These are phyloP conservation scores for Drosophila gaucha DNA, from an alignment of 2,888 invertebrate species.

Conservation along the genomic window DNA sequence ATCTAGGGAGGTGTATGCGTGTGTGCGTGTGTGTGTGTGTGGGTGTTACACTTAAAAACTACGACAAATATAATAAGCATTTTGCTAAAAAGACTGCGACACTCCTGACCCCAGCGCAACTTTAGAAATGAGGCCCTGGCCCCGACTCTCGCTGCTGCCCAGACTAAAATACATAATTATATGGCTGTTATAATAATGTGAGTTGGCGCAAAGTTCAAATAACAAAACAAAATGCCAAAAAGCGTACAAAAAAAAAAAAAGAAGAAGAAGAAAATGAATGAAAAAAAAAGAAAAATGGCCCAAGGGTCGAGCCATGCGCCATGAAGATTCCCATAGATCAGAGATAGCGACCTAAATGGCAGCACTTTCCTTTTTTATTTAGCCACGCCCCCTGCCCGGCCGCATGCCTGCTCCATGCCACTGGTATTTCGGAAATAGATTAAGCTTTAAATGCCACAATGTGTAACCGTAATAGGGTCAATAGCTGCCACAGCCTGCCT, in stretches of 20 bases:
- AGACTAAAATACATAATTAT: conserved; percentile 75
- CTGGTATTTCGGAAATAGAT: conserved; percentile 49
- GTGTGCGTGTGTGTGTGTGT: neutral
- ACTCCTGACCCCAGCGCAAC: conserved; percentile 4
- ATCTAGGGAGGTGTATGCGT: neutral
- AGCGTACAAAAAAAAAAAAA: neutral
- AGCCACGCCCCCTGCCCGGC: neutral
- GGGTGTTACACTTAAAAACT: conserved; percentile 61
- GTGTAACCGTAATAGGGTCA: conserved; percentile 59
- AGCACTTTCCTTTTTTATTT: conserved; percentile 16
- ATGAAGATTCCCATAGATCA: conserved; percentile 48
- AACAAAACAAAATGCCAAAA: conserved; percentile 23
- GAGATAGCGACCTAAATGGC: conserved; percentile 44
- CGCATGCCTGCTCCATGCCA: neutral
- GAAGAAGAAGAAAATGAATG: conserved; percentile 10
- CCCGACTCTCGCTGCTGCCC: conserved; percentile 34
- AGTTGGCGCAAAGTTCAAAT: conserved; percentile 67
- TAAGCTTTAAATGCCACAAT: conserved; percentile 61
- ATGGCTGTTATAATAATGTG: conserved; percentile 71
- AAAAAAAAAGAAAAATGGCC: conserved; percentile 28
- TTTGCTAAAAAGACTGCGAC: conserved; percentile 42
- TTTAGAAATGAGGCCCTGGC: neutral
- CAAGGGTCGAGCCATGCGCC: conserved; percentile 39
- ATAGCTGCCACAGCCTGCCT: conserved; percentile 36
- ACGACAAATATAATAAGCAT: conserved; percentile 69